Percentiles rank a stretch among this genome's conserved stretches.
Evolutionary conservation across 2,888 invertebrate species (phyloP).

Genomic region (Drosophila planitibia): DNA sequence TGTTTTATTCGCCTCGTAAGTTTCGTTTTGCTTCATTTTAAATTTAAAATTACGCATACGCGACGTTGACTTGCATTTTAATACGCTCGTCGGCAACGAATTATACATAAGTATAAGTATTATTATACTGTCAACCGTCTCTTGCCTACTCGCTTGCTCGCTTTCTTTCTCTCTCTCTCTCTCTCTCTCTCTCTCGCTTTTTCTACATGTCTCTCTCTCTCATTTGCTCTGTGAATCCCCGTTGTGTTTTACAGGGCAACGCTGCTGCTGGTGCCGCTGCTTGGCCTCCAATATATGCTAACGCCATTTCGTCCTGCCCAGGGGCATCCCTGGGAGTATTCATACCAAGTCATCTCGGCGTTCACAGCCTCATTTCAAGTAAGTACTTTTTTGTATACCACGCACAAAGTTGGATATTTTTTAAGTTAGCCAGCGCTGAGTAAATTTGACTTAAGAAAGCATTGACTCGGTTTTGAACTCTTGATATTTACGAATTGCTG

Average conservation of each 20-base stretch:
- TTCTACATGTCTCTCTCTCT: conserved; percentile 5
- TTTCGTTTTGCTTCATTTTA: conserved; percentile 63
- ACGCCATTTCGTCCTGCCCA: conserved; percentile 93
- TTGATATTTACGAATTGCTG: neutral
- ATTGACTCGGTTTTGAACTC: neutral
- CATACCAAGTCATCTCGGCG: conserved; percentile 94
- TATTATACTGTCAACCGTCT: conserved; percentile 33
- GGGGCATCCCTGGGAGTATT: conserved; percentile 90
- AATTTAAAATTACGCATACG: conserved; percentile 80
- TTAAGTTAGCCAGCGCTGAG: neutral
- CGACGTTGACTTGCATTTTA: conserved; percentile 73
- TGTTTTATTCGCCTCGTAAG: conserved; percentile 46
- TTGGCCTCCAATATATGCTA: conserved; percentile 95
- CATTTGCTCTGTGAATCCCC: conserved; percentile 13
- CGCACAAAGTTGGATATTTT: neutral
- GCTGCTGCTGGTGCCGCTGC: conserved; percentile 94
- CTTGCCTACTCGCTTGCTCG: neutral
- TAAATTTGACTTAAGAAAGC: neutral
- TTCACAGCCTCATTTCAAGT: conserved; percentile 95
- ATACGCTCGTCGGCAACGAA: conserved; percentile 57
- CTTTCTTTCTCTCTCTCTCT: neutral
- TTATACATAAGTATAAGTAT: conserved; percentile 55
- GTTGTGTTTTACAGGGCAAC: conserved; percentile 88
- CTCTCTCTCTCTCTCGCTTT: conserved; percentile 12
- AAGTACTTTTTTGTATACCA: conserved; percentile 71